These are phyloP conservation scores for Tinamus major DNA, from an alignment of 2,797 vertebrate genomes.

Conservation along the genomic window DNA sequence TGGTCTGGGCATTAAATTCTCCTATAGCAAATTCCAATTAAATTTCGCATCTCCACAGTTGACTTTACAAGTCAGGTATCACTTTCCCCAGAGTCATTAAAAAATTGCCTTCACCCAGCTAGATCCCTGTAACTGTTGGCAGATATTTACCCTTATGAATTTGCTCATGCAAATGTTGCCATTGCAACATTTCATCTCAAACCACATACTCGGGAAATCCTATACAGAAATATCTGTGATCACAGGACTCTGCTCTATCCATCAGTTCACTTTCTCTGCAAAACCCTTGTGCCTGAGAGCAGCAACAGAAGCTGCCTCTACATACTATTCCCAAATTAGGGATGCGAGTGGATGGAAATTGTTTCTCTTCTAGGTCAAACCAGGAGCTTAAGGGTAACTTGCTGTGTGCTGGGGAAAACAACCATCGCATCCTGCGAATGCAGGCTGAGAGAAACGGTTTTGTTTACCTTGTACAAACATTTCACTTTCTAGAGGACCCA, in stretches of 20 bases:
- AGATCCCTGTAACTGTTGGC: neutral
- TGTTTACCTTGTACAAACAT: neutral
- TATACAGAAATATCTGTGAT: too few species aligned
- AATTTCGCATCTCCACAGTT: neutral
- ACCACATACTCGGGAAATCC: neutral
- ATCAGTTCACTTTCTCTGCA: neutral
- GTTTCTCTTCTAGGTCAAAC: neutral
- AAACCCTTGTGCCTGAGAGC: neutral
- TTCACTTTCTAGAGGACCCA: neutral
- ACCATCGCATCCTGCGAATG: accelerated
- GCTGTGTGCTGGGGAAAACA: neutral
- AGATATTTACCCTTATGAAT: neutral
- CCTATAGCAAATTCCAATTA: neutral
- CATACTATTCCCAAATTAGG: neutral
- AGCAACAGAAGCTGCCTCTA: neutral
- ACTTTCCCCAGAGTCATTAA: too few species aligned
- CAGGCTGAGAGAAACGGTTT: neutral
- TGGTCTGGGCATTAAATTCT: neutral
- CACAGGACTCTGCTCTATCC: too few species aligned
- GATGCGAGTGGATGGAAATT: neutral
- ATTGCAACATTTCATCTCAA: neutral
- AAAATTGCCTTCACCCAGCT: neutral
- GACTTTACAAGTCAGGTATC: neutral
- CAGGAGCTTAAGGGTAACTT: neutral
- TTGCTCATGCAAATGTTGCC: neutral